Evolutionary conservation across 1,140 invertebrate species (phyloP).

Genomic region (Chrysomallon squamiferum): DNA sequence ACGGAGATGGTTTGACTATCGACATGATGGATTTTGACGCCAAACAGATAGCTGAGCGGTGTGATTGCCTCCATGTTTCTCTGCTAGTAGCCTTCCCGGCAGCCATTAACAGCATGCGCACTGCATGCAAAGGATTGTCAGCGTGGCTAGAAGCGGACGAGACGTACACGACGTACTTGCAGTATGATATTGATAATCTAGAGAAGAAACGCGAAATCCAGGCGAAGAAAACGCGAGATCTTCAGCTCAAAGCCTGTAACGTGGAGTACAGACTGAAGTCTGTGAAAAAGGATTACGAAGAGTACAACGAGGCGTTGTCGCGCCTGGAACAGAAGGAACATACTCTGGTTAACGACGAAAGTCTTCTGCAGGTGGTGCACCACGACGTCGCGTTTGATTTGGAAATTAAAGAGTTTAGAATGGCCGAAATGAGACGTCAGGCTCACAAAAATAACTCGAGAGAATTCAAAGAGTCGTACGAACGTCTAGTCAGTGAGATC

Average conservation of each 20-base stretch:
- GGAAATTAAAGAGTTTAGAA: conserved; percentile 37
- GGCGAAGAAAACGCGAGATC: conserved; percentile 18
- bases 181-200: conserved; percentile 37
- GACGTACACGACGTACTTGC: conserved; percentile 35
- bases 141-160: conserved; percentile 44
- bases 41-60: conserved; percentile 28
- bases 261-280: conserved; percentile 40
- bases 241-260: conserved; percentile 30
- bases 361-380: conserved; percentile 15
- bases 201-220: conserved; percentile 28
- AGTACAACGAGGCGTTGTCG: conserved; percentile 26
- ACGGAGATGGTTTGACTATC: conserved; percentile 29
- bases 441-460: conserved; percentile 6
- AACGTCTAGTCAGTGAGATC: conserved; percentile 28
- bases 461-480: conserved; percentile 27
- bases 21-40: conserved; percentile 32
- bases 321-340: conserved; percentile 25
- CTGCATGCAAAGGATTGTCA: conserved; percentile 32
- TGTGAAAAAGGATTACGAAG: conserved; percentile 19
- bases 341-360: conserved; percentile 22
- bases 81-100: conserved; percentile 43
- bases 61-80: conserved; percentile 27
- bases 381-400: conserved; percentile 36
- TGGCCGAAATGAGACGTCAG: conserved; percentile 15
- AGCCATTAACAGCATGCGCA: conserved; percentile 39